A percentile compares a stretch with the other conserved stretches of the same genome.
phyloP scores from a whole-genome alignment of 2,888 invertebrate species.

The Monochamus alternatus region DNA sequence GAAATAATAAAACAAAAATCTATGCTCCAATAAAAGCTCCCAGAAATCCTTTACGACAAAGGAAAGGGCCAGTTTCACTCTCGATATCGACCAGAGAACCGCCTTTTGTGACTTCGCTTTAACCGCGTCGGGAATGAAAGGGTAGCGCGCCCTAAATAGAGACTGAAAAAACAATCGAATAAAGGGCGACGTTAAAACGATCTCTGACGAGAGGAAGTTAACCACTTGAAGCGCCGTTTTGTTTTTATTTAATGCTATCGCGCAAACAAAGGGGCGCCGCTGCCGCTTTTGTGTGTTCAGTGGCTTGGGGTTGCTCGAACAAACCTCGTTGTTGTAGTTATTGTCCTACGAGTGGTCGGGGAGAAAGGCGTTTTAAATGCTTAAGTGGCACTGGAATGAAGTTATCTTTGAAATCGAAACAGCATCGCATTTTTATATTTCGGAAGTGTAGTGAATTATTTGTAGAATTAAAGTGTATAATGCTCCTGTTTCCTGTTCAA shows the following conservation, averaged over 20 bases:
- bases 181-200: slow-evolving; percentile 4
- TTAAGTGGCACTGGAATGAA: neutral
- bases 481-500: neutral
- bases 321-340: neutral
- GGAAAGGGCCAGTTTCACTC: neutral
- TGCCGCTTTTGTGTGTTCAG: slow-evolving; percentile 12
- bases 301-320: neutral
- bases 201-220: slow-evolving; percentile 16
- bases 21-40: neutral
- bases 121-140: neutral
- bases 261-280: slow-evolving; percentile 6
- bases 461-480: neutral
- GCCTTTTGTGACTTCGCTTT: neutral
- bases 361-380: neutral
- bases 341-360: neutral
- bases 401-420: no score
- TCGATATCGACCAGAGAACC: neutral
- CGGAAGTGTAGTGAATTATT: no score
- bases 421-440: no score
- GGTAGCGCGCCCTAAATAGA: neutral
- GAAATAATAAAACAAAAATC: neutral
- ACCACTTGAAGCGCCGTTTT: slow-evolving; percentile 13
- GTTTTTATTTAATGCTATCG: slow-evolving; percentile 14
- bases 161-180: slow-evolving; percentile 18
- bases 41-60: neutral